Conservation (phyloP, 2,888 invertebrate genomes). For the Tridacna gigas region DNA sequence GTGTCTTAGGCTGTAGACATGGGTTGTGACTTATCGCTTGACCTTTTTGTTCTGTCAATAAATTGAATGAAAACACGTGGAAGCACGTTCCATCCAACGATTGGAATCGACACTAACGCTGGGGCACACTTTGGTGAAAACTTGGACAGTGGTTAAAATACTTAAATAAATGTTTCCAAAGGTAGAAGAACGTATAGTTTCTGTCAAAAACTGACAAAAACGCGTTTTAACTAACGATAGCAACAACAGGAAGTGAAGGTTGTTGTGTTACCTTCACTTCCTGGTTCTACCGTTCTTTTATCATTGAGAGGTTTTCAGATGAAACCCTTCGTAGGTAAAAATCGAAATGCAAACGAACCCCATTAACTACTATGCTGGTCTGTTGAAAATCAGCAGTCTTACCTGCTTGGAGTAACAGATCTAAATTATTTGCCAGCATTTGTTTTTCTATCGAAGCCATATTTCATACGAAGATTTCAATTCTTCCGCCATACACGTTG, state of each 20-base stretch:
- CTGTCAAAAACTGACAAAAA: background rate
- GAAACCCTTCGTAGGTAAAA: too few relatives aligned
- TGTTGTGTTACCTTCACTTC: constrained; percentile 74
- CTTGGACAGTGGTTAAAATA: background rate
- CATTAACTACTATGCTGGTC: background rate
- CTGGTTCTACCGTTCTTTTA: constrained; percentile 68
- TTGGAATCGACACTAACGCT: background rate
- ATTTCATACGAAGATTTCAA: constrained; percentile 60
- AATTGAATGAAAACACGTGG: constrained; percentile 36
- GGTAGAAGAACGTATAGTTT: background rate
- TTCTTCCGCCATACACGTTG: constrained; percentile 69
- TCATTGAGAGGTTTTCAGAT: too few relatives aligned
- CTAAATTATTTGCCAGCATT: constrained; percentile 69
- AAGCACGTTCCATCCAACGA: constrained; percentile 23
- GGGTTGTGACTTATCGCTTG: too few relatives aligned
- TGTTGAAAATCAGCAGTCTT: constrained; percentile 40
- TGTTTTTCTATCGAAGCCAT: constrained; percentile 68
- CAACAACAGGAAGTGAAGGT: constrained; percentile 73
- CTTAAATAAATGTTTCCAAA: background rate
- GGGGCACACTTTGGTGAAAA: background rate
- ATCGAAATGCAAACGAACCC: too few relatives aligned
- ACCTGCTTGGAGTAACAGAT: constrained; percentile 79
- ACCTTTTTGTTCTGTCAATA: too few relatives aligned
- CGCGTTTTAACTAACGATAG: constrained; percentile 23
- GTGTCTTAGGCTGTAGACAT: too few relatives aligned